These are phyloP conservation scores for Pocota personata DNA, from an alignment of 2,888 invertebrate genomes.

Conservation along the genomic window DNA sequence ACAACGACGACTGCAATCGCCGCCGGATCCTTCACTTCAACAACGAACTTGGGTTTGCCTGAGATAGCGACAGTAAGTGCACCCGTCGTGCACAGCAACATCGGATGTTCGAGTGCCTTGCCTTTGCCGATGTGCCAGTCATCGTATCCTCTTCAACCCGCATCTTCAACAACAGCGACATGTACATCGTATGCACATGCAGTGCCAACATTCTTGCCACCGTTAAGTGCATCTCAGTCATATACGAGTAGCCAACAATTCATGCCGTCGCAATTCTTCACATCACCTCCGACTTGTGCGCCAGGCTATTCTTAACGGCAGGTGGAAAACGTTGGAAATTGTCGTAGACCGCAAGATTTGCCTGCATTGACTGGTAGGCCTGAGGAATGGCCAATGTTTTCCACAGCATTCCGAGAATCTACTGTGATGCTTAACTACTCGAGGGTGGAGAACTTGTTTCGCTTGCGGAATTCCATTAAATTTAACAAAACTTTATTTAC, in stretches of 20 bases:
- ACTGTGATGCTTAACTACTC: slow-evolving; percentile 5
- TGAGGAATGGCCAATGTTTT: slow-evolving; percentile 50
- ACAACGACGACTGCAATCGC: neutral
- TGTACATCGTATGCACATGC: slow-evolving; percentile 13
- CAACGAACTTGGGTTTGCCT: neutral
- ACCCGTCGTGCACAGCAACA: neutral
- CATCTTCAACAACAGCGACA: neutral
- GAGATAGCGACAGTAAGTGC: slow-evolving; percentile 3
- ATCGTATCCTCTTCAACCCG: neutral
- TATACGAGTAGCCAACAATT: neutral
- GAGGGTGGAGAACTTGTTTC: slow-evolving; percentile 15
- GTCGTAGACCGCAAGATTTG: slow-evolving; percentile 19
- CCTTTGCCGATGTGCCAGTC: slow-evolving; percentile 1
- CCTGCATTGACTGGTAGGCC: slow-evolving; percentile 31
- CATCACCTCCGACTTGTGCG: slow-evolving; percentile 10
- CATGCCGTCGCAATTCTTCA: slow-evolving; percentile 6
- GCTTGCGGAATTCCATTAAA: neutral
- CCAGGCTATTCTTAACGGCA: slow-evolving; percentile 13
- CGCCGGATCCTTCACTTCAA: neutral
- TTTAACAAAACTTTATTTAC: no score
- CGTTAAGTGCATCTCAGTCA: slow-evolving; percentile 18
- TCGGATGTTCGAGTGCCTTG: neutral
- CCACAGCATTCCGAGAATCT: slow-evolving; percentile 29
- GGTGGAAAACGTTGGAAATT: slow-evolving; percentile 1
- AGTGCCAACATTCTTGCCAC: slow-evolving; percentile 29